Conservation (phyloP, 2,888 invertebrate genomes). For the Saturnia japonica region DNA sequence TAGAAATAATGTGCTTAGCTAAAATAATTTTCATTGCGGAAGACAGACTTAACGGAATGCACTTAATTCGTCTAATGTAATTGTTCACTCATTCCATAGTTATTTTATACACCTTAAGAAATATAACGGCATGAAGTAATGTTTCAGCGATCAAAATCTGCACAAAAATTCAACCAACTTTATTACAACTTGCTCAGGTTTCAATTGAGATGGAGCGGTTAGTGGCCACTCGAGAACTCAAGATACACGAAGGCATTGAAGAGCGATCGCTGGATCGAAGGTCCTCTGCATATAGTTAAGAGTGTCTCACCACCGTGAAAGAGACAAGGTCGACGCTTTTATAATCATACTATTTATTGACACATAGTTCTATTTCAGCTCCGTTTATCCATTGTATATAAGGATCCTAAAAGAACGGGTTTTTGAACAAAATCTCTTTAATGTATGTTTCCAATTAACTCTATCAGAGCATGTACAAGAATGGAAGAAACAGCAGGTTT, state of each 20-base stretch:
- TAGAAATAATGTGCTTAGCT: neutral
- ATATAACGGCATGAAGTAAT: no score
- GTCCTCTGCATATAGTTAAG: conserved; percentile 95
- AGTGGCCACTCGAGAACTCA: conserved; percentile 87
- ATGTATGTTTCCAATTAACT: no score
- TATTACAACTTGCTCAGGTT: conserved; percentile 47
- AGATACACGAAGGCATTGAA: conserved; percentile 86
- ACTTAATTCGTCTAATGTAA: neutral
- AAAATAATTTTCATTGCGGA: neutral
- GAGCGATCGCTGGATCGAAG: conserved; percentile 89
- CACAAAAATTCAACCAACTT: neutral
- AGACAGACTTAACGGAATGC: neutral
- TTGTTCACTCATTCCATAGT: neutral
- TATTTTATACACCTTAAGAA: no score
- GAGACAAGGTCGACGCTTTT: conserved; percentile 82
- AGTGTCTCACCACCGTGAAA: conserved; percentile 96
- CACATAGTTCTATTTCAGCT: neutral
- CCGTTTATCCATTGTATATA: no score
- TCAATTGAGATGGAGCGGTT: conserved; percentile 92
- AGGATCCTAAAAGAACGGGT: no score
- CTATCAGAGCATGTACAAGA: no score
- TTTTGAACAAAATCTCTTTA: no score
- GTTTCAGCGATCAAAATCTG: no score
- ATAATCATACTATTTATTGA: neutral
- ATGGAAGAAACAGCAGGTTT: no score